Base-by-base conservation (phyloP, 1,140 invertebrate species). In the Dryas iulia region DNA sequence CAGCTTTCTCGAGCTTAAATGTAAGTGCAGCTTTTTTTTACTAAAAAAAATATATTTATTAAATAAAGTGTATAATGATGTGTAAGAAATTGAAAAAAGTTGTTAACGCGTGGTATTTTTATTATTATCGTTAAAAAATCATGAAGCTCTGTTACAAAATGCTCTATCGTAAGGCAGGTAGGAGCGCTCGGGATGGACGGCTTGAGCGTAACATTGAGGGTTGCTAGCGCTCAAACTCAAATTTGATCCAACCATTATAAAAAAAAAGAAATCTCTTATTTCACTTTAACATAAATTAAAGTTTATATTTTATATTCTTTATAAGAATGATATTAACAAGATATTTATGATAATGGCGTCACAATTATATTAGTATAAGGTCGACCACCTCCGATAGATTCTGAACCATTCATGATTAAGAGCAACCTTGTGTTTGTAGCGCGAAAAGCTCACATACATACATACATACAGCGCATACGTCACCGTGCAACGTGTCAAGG, bases 401-500 rank as follows among this genome's bases (percentile, higher is more conserved):
- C 33, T 24, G 47, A 58, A 26, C 33, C 54, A 69, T 69, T 62
- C 59, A 69, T 76, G 68, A 80, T 71, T 73, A 70, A 69, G 66
- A 77, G 56, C 67, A 71, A 78, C 73, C 73, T 79, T 76, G 76
- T 59, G 59, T 73, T 62, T 71, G 64, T 69, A 65, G 74, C 69
- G 66, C 77, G 76, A 81, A 81, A 84, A 88, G 82, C 81, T 83
- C 68, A 65, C 63, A 73, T 47, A 47, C 39, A 47, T 47, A 47
- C 39, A 47, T 18, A 47, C 39, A 47, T 47, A 47, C 39, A 47
- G n/a, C n/a, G 21, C 39, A 18, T 77, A 82, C 81, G 82, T 84
- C 79, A 84, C 78, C 78, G 74, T 66, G 72, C 74, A 75, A 66
- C 77, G 75, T 87, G 86, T 90, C 86, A 90, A 89, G 88, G 85